Percentiles rank a stretch among this genome's conserved stretches.
phyloP scores from a whole-genome alignment of 2,888 invertebrate genomes.

The Caenorhabditis zanzibari region DNA sequence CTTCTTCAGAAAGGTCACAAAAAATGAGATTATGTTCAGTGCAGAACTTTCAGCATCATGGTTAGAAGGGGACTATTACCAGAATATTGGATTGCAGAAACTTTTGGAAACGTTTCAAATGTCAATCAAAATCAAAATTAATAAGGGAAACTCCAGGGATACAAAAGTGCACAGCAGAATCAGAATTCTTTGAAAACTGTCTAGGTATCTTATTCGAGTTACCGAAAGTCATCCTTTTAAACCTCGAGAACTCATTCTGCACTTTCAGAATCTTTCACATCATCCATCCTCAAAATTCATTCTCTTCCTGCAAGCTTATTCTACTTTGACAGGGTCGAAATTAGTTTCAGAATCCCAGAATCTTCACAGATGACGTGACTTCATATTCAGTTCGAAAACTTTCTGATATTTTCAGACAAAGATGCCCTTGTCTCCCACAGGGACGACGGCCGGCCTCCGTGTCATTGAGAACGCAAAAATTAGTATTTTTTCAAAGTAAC shows the following conservation, averaged over 20 bases:
- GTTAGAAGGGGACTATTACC: background rate
- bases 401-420: constrained; percentile 14
- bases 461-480: constrained; percentile 36
- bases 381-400: background rate
- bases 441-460: constrained; percentile 9
- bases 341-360: background rate
- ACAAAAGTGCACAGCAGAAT: too few species aligned
- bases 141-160: too few species aligned
- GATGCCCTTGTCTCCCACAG: constrained; percentile 35
- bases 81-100: background rate
- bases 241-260: too few species aligned
- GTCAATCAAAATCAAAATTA: too few species aligned
- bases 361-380: constrained; percentile 8
- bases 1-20: constrained; percentile 4
- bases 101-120: background rate
- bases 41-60: too few species aligned
- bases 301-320: background rate
- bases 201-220: too few species aligned
- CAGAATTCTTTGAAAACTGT: too few species aligned
- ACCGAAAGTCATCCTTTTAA: too few species aligned
- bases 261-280: too few species aligned
- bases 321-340: background rate
- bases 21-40: constrained; percentile 1
- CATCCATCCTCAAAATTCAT: too few species aligned
- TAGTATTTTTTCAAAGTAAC: constrained; percentile 44